Evolutionary conservation across 2,888 invertebrate species (phyloP).

Genomic region (Lepidochrysops patricia): DNA sequence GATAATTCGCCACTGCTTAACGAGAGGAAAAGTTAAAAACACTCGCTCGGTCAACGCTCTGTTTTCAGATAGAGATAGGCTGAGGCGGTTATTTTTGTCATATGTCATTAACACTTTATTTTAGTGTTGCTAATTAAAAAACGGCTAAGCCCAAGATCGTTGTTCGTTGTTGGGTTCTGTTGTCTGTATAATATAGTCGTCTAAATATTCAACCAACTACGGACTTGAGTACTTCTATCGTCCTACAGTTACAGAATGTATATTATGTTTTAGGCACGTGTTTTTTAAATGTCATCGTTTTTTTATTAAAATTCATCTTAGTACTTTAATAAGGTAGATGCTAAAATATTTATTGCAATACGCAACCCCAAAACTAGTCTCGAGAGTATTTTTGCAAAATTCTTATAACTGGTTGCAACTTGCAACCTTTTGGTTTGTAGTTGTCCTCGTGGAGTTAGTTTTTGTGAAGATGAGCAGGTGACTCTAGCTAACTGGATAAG

Average conservation of each 20-base stretch:
- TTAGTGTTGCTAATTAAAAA: slow-evolving; percentile 5
- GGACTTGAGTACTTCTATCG: too few species aligned
- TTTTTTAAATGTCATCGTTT: too few species aligned
- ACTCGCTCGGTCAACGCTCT: slow-evolving; percentile 1
- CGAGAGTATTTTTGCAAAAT: not conserved
- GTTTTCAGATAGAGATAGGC: not conserved
- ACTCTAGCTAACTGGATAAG: not conserved
- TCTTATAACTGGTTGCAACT: not conserved
- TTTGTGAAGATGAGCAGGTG: not conserved
- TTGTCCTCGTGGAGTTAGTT: not conserved
- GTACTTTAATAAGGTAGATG: too few species aligned
- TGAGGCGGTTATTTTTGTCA: not conserved
- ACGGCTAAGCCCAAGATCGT: not conserved
- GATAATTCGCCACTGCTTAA: too few species aligned
- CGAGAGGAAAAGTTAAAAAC: slow-evolving; percentile 1
- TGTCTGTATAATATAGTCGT: too few species aligned
- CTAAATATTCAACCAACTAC: too few species aligned
- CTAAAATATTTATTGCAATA: too few species aligned
- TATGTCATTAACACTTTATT: slow-evolving; percentile 12
- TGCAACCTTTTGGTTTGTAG: not conserved
- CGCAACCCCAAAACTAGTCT: not conserved
- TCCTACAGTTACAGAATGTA: too few species aligned
- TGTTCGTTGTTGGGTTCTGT: not conserved
- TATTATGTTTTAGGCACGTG: too few species aligned
- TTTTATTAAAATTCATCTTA: too few species aligned